Base-by-base conservation (phyloP, 2,888 invertebrate genomes). In the Drosophila tanythrix region DNA sequence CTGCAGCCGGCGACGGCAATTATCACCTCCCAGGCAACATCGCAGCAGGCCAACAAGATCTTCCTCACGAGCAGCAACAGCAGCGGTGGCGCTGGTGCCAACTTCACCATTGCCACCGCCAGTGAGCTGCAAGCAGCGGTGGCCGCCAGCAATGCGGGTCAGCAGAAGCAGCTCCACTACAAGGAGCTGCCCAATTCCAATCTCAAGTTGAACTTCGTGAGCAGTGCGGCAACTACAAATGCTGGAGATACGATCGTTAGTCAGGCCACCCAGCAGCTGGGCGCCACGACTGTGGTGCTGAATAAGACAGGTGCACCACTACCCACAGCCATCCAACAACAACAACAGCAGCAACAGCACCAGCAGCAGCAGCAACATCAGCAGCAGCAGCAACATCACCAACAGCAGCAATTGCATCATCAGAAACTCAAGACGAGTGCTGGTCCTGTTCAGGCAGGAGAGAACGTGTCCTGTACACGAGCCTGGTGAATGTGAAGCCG, bases 181-280 rank as follows among this genome's bases (percentile, higher is more conserved):
- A 92, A 92, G 76, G 91, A 92, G 31, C 79, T 93, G 64, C 88
- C 91, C 50, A 92, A 92, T 68, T 85, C 92, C 31, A 93, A 93
- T 84, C 86, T 93, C 3, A 93, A 93, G 81, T 82, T 93, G 65
- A 93, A 93, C 75, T 90, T 93, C 70, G 92, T 93, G 6, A 91
- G 92, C 69, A 90, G 85, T 29, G 69, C 88, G 0, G 68, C 59
- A 1, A 65, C 56, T 5, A 78, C 56, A 3, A 80, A 70, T 21
- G 77, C 70, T 18, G 62, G 53, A 3, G 74, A 89, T 11, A 88
- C 88, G 48, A 82, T 90, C 63, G 89, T 75, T 21, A 70, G 50
- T 10, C 78, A 78, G 15, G 80, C 87, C 31, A 72, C 89, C 1
- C 92, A 91, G 69, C 86, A 86, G 36, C 51, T 89, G 53, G 83